Evolutionary conservation across 2,888 invertebrate genomes (phyloP).

Genomic region (Lithophane socia): DNA sequence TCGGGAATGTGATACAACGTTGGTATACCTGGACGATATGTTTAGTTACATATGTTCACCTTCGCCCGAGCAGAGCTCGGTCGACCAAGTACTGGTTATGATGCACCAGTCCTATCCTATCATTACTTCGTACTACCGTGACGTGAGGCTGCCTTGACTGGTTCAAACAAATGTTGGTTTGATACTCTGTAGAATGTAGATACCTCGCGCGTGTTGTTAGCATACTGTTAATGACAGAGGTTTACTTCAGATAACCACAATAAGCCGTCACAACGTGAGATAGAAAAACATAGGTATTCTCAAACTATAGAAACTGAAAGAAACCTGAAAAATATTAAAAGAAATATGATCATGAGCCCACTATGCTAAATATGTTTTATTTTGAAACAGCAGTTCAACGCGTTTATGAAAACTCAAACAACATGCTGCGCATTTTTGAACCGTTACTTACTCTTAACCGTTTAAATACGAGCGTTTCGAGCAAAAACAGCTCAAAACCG

Average conservation of each 20-base stretch:
- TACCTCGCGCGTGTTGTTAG: slow-evolving; percentile 12
- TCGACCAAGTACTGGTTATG: neutral
- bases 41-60: too few relatives aligned
- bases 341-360: neutral
- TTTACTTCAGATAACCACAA: slow-evolving; percentile 23
- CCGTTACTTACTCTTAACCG: neutral
- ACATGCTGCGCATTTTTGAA: neutral
- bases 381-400: neutral
- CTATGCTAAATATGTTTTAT: neutral
- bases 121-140: neutral
- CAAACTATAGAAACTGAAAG: neutral
- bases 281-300: neutral
- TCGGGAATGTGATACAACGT: too few relatives aligned
- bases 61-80: too few relatives aligned
- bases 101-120: neutral
- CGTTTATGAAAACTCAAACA: neutral
- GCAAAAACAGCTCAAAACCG: too few relatives aligned
- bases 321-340: neutral
- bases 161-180: neutral
- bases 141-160: neutral
- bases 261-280: slow-evolving; percentile 1
- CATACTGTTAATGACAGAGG: slow-evolving; percentile 11
- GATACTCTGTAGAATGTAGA: neutral
- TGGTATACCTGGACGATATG: too few relatives aligned
- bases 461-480: neutral